Conservation (phyloP, 2,113 vertebrate species). For the Oreotrochilus melanogaster region DNA sequence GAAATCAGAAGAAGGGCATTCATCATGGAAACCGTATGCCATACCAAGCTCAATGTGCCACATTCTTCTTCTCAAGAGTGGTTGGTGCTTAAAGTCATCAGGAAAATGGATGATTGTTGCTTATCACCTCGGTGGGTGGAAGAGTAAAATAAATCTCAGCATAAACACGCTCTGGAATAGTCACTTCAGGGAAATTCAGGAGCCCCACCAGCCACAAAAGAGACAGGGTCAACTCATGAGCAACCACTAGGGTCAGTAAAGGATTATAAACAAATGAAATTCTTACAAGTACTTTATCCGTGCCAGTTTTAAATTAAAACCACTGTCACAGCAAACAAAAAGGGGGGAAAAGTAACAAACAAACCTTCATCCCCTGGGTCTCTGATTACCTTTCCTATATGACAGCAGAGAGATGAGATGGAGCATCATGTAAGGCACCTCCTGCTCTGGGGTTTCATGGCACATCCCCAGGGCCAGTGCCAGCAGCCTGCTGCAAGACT, state of each 20-base stretch:
- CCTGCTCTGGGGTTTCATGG: not conserved
- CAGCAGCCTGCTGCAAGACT: not conserved
- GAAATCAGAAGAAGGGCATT: not conserved
- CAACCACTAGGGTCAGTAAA: not conserved
- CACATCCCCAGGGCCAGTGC: not conserved
- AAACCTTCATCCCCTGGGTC: not conserved
- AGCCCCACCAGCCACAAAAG: not conserved
- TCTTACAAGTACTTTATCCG: not conserved
- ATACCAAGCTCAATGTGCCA: not conserved
- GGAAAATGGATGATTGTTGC: not conserved
- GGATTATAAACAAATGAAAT: not conserved
- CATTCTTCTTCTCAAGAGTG: slow-evolving; percentile 21
- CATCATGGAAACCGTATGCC: not conserved
- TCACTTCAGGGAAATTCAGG: not conserved
- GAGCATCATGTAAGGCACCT: not conserved
- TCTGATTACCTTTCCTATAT: not conserved
- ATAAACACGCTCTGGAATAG: not conserved
- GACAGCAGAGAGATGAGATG: not conserved
- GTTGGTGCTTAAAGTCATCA: not conserved
- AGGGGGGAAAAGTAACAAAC: not conserved
- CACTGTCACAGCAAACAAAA: not conserved
- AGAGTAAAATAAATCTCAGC: not conserved
- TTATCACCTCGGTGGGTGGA: not conserved
- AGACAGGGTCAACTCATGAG: not conserved
- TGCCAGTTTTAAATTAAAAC: not conserved